Conservation (phyloP, 2,797 vertebrate species). For the Xiphophorus birchmanni region DNA sequence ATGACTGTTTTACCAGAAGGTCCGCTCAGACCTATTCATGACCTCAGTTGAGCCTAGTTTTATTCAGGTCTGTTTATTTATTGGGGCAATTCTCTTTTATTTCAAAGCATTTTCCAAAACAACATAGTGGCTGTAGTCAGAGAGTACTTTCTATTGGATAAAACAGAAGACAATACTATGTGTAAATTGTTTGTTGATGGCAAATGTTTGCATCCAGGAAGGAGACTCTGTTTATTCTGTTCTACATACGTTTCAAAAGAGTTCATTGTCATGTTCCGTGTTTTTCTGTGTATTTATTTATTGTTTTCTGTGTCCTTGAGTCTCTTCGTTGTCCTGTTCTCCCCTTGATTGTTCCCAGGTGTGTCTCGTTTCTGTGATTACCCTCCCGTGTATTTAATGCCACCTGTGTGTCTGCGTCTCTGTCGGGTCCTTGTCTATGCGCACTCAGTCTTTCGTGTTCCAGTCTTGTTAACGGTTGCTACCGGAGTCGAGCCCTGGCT, state of each 20-base stretch:
- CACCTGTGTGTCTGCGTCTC: too few relatives aligned
- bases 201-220: not conserved
- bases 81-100: not conserved
- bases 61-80: not conserved
- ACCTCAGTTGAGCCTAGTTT: not conserved
- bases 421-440: too few relatives aligned
- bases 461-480: too few relatives aligned
- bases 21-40: not conserved
- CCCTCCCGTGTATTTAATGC: too few relatives aligned
- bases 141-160: not conserved
- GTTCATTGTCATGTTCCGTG: not conserved
- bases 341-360: too few relatives aligned
- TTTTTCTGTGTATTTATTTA: too few relatives aligned
- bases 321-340: too few relatives aligned
- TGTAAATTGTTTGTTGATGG: not conserved
- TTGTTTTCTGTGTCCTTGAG: too few relatives aligned
- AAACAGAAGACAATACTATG: not conserved
- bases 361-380: too few relatives aligned
- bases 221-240: not conserved
- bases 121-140: too few relatives aligned
- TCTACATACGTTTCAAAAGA: not conserved
- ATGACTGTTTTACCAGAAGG: not conserved
- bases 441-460: too few relatives aligned
- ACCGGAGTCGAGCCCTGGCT: too few relatives aligned
- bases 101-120: not conserved